Evolutionary conservation across 2,888 invertebrate species (phyloP).

Genomic region (Thyatira batis): DNA sequence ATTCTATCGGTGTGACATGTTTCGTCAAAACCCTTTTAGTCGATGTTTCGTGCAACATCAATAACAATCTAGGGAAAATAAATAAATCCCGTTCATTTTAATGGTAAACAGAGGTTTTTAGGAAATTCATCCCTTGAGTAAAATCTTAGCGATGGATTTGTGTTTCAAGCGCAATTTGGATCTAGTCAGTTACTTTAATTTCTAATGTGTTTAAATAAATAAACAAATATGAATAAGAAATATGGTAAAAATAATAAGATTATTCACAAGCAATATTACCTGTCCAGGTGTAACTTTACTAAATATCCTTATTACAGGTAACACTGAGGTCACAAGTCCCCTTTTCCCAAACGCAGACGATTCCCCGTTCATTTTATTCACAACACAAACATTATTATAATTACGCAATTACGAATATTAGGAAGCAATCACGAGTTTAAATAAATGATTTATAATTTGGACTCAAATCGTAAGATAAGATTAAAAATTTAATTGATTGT

Average conservation of each 20-base stretch:
- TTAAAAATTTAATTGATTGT: neutral
- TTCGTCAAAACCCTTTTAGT: too few relatives aligned
- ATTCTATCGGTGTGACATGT: too few relatives aligned
- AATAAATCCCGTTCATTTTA: too few relatives aligned
- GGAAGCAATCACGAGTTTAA: neutral
- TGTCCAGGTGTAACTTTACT: conserved; percentile 66
- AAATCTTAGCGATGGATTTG: too few relatives aligned
- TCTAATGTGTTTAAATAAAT: neutral
- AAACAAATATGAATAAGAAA: neutral
- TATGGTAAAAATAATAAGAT: neutral
- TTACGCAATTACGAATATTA: neutral
- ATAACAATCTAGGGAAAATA: too few relatives aligned
- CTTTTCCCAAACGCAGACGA: conserved; percentile 28
- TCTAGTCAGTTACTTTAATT: too few relatives aligned
- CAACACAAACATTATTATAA: neutral
- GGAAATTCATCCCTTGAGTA: too few relatives aligned
- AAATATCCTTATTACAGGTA: conserved; percentile 65
- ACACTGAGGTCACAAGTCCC: conserved; percentile 49
- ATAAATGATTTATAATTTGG: neutral
- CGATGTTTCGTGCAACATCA: too few relatives aligned
- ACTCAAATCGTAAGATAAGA: neutral
- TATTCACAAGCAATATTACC: conserved; percentile 35
- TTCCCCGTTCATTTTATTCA: conserved; percentile 25
- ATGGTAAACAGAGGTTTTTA: too few relatives aligned
- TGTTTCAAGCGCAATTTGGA: too few relatives aligned